These are phyloP conservation scores for Iguana delicatissima DNA, from an alignment of 2,797 vertebrate species.

Conservation along the genomic window DNA sequence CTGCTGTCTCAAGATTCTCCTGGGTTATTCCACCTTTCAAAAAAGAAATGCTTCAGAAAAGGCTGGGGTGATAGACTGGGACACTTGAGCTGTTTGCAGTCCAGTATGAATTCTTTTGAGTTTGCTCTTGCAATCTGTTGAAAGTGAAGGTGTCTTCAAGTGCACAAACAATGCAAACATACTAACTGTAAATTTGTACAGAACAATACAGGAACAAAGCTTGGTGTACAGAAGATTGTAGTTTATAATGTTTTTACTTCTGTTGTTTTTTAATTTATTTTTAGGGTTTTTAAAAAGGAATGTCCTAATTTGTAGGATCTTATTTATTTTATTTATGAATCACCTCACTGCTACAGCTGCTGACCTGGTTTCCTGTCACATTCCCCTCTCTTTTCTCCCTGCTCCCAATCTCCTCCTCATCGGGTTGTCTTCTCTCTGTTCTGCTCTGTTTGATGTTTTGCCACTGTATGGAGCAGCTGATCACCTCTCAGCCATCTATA, in stretches of 20 bases:
- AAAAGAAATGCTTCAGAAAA: constrained; percentile 68
- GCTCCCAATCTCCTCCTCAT: constrained; percentile 39
- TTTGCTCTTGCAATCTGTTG: constrained; percentile 76
- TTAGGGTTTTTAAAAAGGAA: constrained; percentile 63
- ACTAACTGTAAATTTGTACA: constrained; percentile 82
- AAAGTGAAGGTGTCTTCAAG: constrained; percentile 71
- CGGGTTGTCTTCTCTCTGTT: constrained; percentile 51
- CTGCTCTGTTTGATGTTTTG: constrained; percentile 52
- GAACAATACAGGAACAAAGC: constrained; percentile 73
- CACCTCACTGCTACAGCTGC: constrained; percentile 75
- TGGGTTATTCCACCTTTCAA: constrained; percentile 57
- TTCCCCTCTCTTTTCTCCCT: neutral
- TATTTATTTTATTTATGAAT: constrained; percentile 87
- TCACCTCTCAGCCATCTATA: constrained; percentile 54
- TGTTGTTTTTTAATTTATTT: constrained; percentile 79
- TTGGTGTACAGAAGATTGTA: constrained; percentile 77
- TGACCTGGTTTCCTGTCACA: constrained; percentile 55
- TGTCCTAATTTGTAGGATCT: constrained; percentile 72
- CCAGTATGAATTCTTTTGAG: constrained; percentile 65
- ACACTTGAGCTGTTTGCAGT: constrained; percentile 61
- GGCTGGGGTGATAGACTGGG: constrained; percentile 63
- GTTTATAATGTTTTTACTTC: constrained; percentile 71
- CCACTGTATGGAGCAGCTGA: constrained; percentile 55
- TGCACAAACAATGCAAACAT: constrained; percentile 93
- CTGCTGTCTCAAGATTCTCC: constrained; percentile 76